Evolutionary conservation across 2,797 vertebrate genomes (phyloP).

Genomic region (Lutjanus argentimaculatus): DNA sequence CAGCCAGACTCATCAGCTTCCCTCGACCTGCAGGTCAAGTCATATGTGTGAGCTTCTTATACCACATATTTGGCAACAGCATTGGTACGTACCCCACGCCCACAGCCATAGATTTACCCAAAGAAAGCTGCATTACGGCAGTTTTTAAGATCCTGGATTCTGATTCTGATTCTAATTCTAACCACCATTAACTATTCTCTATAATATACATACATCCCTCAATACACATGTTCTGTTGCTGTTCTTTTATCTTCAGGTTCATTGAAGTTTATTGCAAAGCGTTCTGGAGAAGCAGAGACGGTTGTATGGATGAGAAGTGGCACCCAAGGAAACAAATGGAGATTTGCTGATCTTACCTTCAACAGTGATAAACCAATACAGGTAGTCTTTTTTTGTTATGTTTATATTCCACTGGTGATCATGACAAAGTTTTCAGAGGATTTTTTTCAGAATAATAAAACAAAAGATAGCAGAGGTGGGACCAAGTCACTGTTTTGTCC

Average conservation of each 20-base stretch:
- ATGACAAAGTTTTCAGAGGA: neutral
- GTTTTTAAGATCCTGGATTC: neutral
- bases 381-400: conserved; percentile 61
- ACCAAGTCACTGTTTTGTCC: too few relatives aligned
- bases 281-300: conserved; percentile 65
- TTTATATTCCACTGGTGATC: neutral
- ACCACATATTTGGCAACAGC: conserved; percentile 85
- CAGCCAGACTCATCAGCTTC: conserved; percentile 81
- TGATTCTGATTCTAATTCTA: neutral
- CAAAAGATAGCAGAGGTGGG: neutral
- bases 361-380: conserved; percentile 77
- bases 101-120: neutral
- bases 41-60: conserved; percentile 85
- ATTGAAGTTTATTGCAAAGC: conserved; percentile 80
- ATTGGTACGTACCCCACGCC: conserved; percentile 76
- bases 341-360: conserved; percentile 85
- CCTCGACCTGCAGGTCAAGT: conserved; percentile 65
- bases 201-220: neutral
- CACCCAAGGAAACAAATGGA: conserved; percentile 88
- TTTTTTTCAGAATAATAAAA: neutral
- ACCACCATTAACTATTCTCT: neutral
- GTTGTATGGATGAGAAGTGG: conserved; percentile 84
- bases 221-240: neutral
- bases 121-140: neutral
- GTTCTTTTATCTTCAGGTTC: conserved; percentile 71